Base-by-base conservation (phyloP, 1,140 invertebrate genomes). In the Calycopis cecrops region DNA sequence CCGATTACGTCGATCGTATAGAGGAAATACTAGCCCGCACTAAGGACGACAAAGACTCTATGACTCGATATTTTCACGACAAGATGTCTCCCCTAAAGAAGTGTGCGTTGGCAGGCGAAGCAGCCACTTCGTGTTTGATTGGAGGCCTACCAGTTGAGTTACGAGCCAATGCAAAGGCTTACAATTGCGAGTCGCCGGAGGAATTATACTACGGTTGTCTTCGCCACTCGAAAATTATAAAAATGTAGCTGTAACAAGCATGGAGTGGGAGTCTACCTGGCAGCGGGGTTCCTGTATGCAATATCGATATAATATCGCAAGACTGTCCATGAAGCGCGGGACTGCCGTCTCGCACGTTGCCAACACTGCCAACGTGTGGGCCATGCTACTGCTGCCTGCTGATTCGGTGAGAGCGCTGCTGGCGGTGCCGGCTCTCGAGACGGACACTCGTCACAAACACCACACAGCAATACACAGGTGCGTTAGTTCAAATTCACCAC, bases 111-210 rank as follows among this genome's bases (percentile, higher is more conserved):
- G 21, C 6, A 28, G 21, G 21, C 21, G 21, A 28, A 28, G 21
- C 21, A 6, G 21, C 21, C 2, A 28, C 21, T 6, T 28, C 21
- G 6, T 28, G 21, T 28, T 28, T 28, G 21, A 28, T 28, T 35
- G 63, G 59, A 0, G 69, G 71, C 1, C 55, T 73, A 9, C 68
- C 70, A 1, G 38, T 9, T 0, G 63, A 69, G 44, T 14, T 73
- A 47, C 52, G 55, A 28, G 60, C 65, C 9, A 69, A 71, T 48
- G 68, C 73, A 10, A 55, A 51, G 28, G 52, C 57, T 9, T 59
- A 44, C 35, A 16, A 49, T 12, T 59, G 44, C 9, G 4, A 48
- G 11, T 28, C 34, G n/a, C 57, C 57, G 1, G 42, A 59, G 33
- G 3, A 40, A 10, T 35, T 59, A 21, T 59, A 59, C n/a, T 49